Conservation (phyloP, 2,797 vertebrate species). For the Epinephelus malabaricus region DNA sequence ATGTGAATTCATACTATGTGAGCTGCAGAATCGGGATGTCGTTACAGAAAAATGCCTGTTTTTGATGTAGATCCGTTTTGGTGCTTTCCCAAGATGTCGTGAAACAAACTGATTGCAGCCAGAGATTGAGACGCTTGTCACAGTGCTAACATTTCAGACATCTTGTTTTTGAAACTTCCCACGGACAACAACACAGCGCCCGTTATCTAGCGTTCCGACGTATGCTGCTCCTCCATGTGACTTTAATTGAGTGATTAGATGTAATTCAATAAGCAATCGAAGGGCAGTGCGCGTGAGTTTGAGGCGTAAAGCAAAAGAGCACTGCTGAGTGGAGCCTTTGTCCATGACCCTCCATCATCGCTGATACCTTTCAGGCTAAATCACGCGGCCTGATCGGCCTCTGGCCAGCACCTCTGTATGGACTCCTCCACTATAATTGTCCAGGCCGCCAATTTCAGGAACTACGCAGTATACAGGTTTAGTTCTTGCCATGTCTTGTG, state of each 20-base stretch:
- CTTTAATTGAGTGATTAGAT: conserved; percentile 88
- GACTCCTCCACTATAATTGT: conserved; percentile 73
- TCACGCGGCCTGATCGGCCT: conserved; percentile 75
- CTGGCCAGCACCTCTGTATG: conserved; percentile 70
- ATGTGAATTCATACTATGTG: background rate
- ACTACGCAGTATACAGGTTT: conserved; percentile 69
- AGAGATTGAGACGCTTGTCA: conserved; percentile 49
- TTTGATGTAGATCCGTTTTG: conserved; percentile 40
- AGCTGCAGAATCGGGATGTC: background rate
- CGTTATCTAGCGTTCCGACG: conserved; percentile 74
- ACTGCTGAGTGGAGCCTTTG: conserved; percentile 83
- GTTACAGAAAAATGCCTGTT: conserved; percentile 7
- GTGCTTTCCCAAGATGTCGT: conserved; percentile 57
- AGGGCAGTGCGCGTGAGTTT: conserved; percentile 83
- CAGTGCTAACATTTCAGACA: conserved; percentile 71
- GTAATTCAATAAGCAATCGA: conserved; percentile 88
- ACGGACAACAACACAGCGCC: conserved; percentile 79
- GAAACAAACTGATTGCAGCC: conserved; percentile 13
- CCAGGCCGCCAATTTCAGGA: conserved; percentile 70
- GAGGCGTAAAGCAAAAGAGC: conserved; percentile 85
- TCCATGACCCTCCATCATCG: conserved; percentile 69
- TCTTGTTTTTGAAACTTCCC: conserved; percentile 82
- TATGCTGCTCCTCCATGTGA: conserved; percentile 85
- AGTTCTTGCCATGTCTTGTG: conserved; percentile 69
- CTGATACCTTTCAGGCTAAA: conserved; percentile 80